Conservation (phyloP, 64 coral and sea anemone species). For the Trachythela sp. region DNA sequence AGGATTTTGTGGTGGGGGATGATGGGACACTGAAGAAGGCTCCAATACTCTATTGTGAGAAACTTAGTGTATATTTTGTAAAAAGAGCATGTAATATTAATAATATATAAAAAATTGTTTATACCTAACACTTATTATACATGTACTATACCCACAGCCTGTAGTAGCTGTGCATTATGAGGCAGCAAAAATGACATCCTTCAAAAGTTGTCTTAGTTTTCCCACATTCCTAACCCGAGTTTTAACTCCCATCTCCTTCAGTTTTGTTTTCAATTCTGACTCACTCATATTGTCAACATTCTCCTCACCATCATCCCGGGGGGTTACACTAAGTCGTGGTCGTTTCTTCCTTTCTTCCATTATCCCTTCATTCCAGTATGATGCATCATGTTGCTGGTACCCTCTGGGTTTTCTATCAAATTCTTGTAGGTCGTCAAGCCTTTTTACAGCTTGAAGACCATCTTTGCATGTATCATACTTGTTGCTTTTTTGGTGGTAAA, state of each 20-base stretch:
- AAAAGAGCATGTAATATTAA: constrained; percentile 6
- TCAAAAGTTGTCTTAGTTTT: constrained; percentile 15
- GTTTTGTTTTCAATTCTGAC: neutral
- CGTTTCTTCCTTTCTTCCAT: neutral
- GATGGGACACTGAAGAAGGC: neutral
- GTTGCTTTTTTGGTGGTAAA: constrained; percentile 20
- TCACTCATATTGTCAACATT: neutral
- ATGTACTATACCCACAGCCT: neutral
- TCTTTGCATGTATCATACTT: constrained; percentile 12
- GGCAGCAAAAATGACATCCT: neutral
- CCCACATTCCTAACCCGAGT: neutral
- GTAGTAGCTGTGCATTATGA: neutral
- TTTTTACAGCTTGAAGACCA: neutral
- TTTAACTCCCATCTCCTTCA: neutral
- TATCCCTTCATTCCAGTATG: constrained; percentile 14
- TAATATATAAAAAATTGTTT: neutral
- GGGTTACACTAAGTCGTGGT: neutral
- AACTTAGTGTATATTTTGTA: constrained; percentile 1
- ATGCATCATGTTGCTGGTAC: neutral
- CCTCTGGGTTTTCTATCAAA: neutral
- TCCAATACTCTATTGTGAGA: neutral
- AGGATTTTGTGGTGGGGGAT: neutral
- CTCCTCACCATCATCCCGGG: neutral
- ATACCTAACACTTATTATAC: neutral
- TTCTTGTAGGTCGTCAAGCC: neutral